A percentile compares a stretch with the other conserved stretches of the same genome.
These are phyloP conservation scores for Hemithea aestivaria DNA, from an alignment of 2,888 invertebrate species.

Conservation along the genomic window DNA sequence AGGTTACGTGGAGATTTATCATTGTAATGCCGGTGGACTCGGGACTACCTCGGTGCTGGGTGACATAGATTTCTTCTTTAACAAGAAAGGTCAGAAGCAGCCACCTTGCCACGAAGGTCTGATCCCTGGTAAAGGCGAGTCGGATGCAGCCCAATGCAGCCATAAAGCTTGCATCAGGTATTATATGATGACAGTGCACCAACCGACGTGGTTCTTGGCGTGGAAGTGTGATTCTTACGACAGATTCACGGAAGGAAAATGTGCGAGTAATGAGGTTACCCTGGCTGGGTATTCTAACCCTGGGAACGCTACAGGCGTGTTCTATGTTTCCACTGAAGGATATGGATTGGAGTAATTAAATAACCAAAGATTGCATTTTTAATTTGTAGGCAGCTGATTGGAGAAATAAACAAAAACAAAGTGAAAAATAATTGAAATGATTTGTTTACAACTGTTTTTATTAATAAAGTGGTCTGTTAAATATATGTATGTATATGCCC, in stretches of 20 bases:
- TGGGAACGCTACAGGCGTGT: constrained; percentile 64
- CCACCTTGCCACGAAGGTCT: constrained; percentile 68
- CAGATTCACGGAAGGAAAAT: constrained; percentile 50
- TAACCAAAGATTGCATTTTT: constrained; percentile 5
- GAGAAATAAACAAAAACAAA: no score
- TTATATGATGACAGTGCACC: constrained; percentile 53
- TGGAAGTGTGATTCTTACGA: constrained; percentile 61
- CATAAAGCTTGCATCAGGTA: constrained; percentile 64
- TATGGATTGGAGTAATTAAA: constrained; percentile 40
- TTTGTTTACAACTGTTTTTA: no score
- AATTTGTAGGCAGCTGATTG: not conserved
- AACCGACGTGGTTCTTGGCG: constrained; percentile 53
- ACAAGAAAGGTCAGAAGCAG: constrained; percentile 77
- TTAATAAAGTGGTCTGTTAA: no score
- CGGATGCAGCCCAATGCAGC: constrained; percentile 63
- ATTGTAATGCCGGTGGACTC: constrained; percentile 78
- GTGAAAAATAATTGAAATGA: no score
- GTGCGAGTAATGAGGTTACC: constrained; percentile 55
- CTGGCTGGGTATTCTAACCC: constrained; percentile 67
- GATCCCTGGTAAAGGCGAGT: constrained; percentile 57
- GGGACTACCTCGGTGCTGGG: constrained; percentile 74
- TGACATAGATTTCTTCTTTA: constrained; percentile 79
- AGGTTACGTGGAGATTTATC: constrained; percentile 79
- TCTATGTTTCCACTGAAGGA: constrained; percentile 59
- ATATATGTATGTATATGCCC: no score